Evolutionary conservation across 1,140 invertebrate species (phyloP), one percentile per base, ranked within the genome.

Genomic region (Whitmania pigra): DNA sequence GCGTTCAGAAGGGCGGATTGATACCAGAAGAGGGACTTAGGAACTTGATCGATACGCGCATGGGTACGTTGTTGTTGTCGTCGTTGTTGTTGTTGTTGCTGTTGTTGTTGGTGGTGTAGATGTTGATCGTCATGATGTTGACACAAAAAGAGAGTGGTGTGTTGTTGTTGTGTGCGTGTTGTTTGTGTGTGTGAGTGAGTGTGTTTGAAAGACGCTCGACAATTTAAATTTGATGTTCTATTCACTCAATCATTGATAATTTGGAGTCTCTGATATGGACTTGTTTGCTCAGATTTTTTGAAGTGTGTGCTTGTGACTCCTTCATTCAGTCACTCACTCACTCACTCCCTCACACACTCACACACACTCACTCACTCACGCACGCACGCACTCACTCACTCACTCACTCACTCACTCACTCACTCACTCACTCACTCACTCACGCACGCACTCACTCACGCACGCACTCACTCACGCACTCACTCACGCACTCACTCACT

Each of bases 1-100:
- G 87, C 27, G 87, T 94, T 69, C 91, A 93, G 80, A 89, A 88
- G 74, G 93, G 93, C 5, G 93, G 92, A 3, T 92, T 95, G 25
- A 80, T 80, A 71, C 79, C 80, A 25, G 75, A 76, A 67, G 73
- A 75, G 43, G 80, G 80, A 13, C 76, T 81, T 55, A 77, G 80
- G 72, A 79, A 94, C 81, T 87, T 88, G 54, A 70, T 53, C 17
- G 31, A 36, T 90, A 90, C n/a, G 93, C 93, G 7, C 89, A 92
- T 80, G 86, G 87, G 80, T 70, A 70, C 15, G 9, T 36, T 17
- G 15, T 4, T 40, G 18, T 13, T 13, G 18, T 25, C 9, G 57
- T n/a, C 11, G 6, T 36, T 63, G 22, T 63, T 63, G 57, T 11
- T 11, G 13, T 3, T 36, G 31, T 36, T 36, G 6, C 2, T 49